These are phyloP conservation scores for Epicauta chinensis DNA, from an alignment of 1,140 invertebrate genomes.

Conservation along the genomic window DNA sequence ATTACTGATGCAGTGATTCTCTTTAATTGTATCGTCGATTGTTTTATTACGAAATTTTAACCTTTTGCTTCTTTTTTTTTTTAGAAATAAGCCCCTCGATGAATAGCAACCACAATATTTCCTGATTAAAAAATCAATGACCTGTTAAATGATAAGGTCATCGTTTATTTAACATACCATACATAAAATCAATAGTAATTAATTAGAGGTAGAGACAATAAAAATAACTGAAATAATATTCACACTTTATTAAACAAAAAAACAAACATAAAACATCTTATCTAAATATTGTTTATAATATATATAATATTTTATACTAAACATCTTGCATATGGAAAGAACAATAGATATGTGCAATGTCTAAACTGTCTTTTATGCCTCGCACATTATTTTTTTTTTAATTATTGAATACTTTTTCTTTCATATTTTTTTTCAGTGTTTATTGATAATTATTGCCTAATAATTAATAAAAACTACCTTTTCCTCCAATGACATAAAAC, in stretches of 20 bases:
- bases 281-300: slow-evolving; percentile 22
- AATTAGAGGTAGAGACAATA: background rate
- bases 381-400: slow-evolving; percentile 14
- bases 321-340: slow-evolving; percentile 39
- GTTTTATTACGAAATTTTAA: too few relatives aligned
- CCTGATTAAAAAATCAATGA: too few relatives aligned
- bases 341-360: slow-evolving; percentile 33
- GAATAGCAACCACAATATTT: too few relatives aligned
- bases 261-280: slow-evolving; percentile 37
- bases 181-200: too few relatives aligned
- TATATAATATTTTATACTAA: slow-evolving; percentile 26
- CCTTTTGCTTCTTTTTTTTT: too few relatives aligned
- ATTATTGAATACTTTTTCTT: background rate
- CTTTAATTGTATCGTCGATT: too few relatives aligned
- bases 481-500: slow-evolving; percentile 18
- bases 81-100: too few relatives aligned
- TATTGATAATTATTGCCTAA: slow-evolving; percentile 20
- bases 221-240: slow-evolving; percentile 28
- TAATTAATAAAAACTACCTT: slow-evolving; percentile 9
- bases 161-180: too few relatives aligned
- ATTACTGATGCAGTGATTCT: too few relatives aligned
- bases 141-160: too few relatives aligned
- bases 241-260: slow-evolving; percentile 40
- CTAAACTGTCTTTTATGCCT: slow-evolving; percentile 24
- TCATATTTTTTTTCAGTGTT: slow-evolving; percentile 12